phyloP scores from a whole-genome alignment of 92 coral and sea anemone species.

The Palythoa caribaeorum region DNA sequence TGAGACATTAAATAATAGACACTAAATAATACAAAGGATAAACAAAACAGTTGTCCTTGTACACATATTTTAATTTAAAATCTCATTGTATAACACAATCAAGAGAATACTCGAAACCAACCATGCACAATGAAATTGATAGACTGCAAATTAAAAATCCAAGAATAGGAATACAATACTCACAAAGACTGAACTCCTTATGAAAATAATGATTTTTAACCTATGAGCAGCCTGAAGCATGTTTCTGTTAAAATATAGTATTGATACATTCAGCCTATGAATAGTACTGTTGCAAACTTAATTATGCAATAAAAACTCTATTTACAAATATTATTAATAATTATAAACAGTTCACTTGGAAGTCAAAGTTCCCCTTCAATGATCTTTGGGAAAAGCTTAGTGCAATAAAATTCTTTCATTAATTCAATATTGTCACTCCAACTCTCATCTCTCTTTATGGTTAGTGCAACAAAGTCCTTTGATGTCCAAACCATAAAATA shows the following conservation, averaged over 20 bases:
- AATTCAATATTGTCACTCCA: slow-evolving; percentile 47
- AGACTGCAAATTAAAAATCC: background rate
- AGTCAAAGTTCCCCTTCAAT: slow-evolving; percentile 54
- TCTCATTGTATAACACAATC: background rate
- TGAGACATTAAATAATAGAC: background rate
- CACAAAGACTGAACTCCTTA: background rate
- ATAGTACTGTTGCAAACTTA: slow-evolving; percentile 5
- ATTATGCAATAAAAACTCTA: background rate
- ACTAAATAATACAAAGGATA: background rate
- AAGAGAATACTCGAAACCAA: background rate
- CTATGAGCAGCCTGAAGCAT: background rate
- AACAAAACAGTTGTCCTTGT: background rate
- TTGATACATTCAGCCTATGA: slow-evolving; percentile 1
- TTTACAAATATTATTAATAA: background rate
- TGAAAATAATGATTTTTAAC: background rate
- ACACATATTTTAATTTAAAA: too few species aligned
- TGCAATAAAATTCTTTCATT: slow-evolving; percentile 49
- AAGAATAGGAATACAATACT: background rate
- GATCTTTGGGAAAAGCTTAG: slow-evolving; percentile 56
- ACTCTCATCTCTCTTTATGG: slow-evolving; percentile 50
- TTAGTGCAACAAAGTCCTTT: slow-evolving; percentile 38
- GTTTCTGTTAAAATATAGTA: background rate
- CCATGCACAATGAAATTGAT: background rate
- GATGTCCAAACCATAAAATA: slow-evolving; percentile 63
- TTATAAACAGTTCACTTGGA: background rate